phyloP scores from a whole-genome alignment of 92 coral and sea anemone genomes.

The Phymanthus crucifer region DNA sequence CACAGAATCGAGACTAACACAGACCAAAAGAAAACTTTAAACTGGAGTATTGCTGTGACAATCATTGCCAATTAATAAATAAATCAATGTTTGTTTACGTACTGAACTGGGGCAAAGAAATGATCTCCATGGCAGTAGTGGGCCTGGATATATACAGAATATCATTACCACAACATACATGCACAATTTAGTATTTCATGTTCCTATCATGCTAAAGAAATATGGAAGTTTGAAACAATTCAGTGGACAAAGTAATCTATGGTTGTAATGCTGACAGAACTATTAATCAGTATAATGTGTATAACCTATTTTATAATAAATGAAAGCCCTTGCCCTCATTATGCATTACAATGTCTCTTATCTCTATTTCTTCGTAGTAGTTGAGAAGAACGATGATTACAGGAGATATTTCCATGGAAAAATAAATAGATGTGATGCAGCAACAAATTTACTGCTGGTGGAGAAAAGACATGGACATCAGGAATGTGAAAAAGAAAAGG shows the following conservation, averaged over 20 bases:
- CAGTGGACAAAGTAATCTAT: too few relatives aligned
- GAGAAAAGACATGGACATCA: constrained; percentile 20
- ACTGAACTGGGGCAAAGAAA: constrained; percentile 7
- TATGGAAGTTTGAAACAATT: too few relatives aligned
- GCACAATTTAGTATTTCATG: too few relatives aligned
- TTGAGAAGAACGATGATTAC: constrained; percentile 42
- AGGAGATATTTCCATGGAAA: constrained; percentile 30
- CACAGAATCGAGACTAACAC: too few relatives aligned
- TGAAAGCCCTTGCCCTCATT: too few relatives aligned
- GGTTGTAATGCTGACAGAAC: too few relatives aligned
- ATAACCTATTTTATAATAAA: too few relatives aligned
- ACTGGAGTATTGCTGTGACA: not conserved
- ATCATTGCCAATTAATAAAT: not conserved
- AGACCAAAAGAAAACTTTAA: too few relatives aligned
- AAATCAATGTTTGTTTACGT: not conserved
- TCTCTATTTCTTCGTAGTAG: constrained; percentile 19
- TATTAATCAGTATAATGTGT: not conserved
- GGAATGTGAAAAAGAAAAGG: not conserved
- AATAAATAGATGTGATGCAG: constrained; percentile 35
- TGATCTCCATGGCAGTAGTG: constrained; percentile 20
- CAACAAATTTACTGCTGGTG: constrained; percentile 10
- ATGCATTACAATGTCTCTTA: not conserved
- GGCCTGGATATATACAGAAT: constrained; percentile 26
- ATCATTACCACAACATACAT: too few relatives aligned
- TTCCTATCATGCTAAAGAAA: too few relatives aligned